Conservation (phyloP, 2,797 vertebrate genomes). For the Sciurus vulgaris region DNA sequence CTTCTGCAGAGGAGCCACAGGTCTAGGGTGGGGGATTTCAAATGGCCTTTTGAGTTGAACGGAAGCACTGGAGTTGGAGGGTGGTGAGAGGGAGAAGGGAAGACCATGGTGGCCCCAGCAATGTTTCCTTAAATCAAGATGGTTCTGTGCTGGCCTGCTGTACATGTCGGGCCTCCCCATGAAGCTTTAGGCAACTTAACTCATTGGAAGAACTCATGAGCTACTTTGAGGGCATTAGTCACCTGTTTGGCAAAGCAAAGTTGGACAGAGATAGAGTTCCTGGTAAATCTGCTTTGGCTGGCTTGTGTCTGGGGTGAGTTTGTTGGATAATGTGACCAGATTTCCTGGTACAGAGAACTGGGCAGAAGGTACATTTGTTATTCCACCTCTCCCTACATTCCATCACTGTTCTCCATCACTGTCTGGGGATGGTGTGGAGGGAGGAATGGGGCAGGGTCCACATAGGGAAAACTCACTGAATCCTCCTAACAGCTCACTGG, state of each 20-base stretch:
- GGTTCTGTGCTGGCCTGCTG: neutral
- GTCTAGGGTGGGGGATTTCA: neutral
- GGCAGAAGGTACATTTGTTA: neutral
- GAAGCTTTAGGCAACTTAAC: neutral
- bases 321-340: neutral
- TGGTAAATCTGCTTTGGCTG: neutral
- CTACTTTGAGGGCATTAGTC: neutral
- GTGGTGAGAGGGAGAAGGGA: too few relatives aligned
- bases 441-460: neutral
- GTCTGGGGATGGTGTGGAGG: too few relatives aligned
- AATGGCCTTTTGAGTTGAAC: neutral
- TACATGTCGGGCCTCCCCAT: rapidly evolving
- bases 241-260: neutral
- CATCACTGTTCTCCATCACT: neutral
- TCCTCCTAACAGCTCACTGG: neutral
- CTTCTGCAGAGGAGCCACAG: neutral
- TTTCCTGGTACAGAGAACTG: neutral
- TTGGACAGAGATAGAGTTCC: neutral
- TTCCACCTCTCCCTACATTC: neutral
- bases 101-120: rapidly evolving
- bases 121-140: neutral
- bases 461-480: neutral
- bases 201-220: neutral
- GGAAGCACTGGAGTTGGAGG: neutral
- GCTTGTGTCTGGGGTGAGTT: neutral